Evolutionary conservation across 2,113 vertebrate genomes (phyloP).

Genomic region (Beaufortia kweichowensis): DNA sequence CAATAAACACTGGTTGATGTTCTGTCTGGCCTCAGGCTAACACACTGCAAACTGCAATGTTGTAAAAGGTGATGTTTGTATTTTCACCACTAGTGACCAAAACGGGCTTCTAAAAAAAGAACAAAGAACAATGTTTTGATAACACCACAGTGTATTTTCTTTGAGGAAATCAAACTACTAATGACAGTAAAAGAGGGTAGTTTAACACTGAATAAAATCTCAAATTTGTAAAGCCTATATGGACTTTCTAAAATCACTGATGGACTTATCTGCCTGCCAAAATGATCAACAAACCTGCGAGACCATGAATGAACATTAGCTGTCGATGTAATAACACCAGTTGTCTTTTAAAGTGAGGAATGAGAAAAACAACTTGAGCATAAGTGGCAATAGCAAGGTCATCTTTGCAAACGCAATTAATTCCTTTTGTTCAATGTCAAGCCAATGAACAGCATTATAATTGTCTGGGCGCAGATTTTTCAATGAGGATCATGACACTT

Average conservation of each 20-base stretch:
- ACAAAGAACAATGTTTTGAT: too few relatives aligned
- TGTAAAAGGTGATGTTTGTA: neutral
- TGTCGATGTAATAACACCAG: neutral
- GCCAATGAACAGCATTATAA: too few relatives aligned
- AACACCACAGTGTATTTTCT: too few relatives aligned
- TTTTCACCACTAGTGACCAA: neutral
- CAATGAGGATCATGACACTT: too few relatives aligned
- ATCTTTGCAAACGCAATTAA: neutral
- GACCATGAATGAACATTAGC: neutral
- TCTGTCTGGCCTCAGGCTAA: neutral
- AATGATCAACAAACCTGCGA: conserved; percentile 1
- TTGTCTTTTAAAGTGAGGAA: neutral
- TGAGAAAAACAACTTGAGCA: neutral
- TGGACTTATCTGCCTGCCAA: neutral
- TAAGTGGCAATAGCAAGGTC: neutral
- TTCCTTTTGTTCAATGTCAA: neutral
- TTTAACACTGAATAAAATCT: too few relatives aligned
- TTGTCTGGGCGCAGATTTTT: too few relatives aligned
- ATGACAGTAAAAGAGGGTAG: too few relatives aligned
- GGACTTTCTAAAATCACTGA: neutral
- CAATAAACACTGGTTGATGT: neutral
- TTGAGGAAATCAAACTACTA: too few relatives aligned
- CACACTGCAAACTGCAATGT: neutral
- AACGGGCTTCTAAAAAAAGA: neutral
- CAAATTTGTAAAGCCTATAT: too few relatives aligned